Base-by-base conservation (phyloP, 2,797 vertebrate species). In the Gephyroberyx darwinii region DNA sequence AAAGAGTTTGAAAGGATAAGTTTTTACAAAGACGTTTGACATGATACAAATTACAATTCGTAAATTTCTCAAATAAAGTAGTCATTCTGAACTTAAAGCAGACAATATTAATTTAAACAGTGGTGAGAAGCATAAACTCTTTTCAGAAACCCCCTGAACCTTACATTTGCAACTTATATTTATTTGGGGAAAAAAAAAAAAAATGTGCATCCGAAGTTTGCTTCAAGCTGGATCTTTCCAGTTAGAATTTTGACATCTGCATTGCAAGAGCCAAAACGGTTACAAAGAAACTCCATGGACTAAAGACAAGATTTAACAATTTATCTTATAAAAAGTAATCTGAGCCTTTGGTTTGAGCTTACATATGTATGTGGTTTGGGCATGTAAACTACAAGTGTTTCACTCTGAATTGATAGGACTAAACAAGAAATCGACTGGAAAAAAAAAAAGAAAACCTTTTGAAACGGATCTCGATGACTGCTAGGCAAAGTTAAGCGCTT, bases 291-390 rank as follows among this genome's bases (percentile, higher is more conserved):
- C 59, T 80, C 76, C 37, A 65, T 45, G 35, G 69, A 85, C 77
- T 78, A 89, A 86, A 85, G 57, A 70, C 50, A 35, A 39, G 26
- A 73, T 55, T 67, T 77, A 39, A 0, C 63, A 72, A 48, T 78
- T 84, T 71, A 62, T n/a, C 35, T 80, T 77, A 69, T 66, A 85
- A 84, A 86, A 85, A 31, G 67, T 31, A 85, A 69, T 76, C 75
- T 84, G 80, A 89, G 91, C 80, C 88, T 92, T 93, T 93, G 92
- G 92, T 93, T 91, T 82, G 83, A 91, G 86, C 90, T 86, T 84
- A 84, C 67, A 90, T 86, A 74, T 84, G 76, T 74, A 75, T 76
- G 80, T 62, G 76, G 79, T 89, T 69, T 74, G 64, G 80, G 82
- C 75, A 83, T 86, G 22, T 53, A 26, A 22, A 75, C 64, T 77